Base-by-base conservation (phyloP, 2,888 invertebrate genomes). In the Erebia ligea region DNA sequence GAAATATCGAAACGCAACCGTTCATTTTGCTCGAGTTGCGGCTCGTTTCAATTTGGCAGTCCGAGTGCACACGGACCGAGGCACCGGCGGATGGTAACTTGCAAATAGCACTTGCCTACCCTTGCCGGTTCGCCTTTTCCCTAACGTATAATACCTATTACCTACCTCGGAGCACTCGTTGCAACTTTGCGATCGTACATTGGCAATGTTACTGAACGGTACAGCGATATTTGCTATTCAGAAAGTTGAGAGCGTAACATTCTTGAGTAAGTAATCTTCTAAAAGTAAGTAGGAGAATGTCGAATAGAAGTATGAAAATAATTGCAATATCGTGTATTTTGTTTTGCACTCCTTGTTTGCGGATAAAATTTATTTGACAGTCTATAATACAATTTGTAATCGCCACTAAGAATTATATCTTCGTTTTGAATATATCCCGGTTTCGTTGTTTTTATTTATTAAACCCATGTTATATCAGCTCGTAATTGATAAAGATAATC, bases 21-120 rank as follows among this genome's bases (percentile, higher is more conserved):
- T 86, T 85, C 84, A 87, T 88, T 87, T 87, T 83, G 84, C 83
- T 80, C 79, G 81, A 86, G 84, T 86, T 86, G 82, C 83, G 84
- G 81, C 82, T 78, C 81, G 84, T 86, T 89, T 87, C 88, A 90
- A 91, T 90, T 91, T 91, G 88, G 88, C 85, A 87, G 82, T 80
- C 78, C 77, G 83, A 84, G 85, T 84, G 84, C 83, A 82, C 84
- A 87, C 80, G 79, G 82, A 80, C 80, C 77, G 78, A 82, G 79
- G 82, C 81, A 81, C 81, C 80, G 80, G 82, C 82, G 82, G 84
- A 85, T 80, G 79, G 85, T 80, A 86, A 87, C 87, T 88, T 86
- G 87, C 87, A 89, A 89, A 91, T 88, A 88, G 86, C 87, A 87
- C 88, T 88, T 86, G 85, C 85, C 81, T 86, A 83, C 80, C 80